These are phyloP conservation scores for Gymnoscopelus microlampas DNA, from an alignment of 2,797 vertebrate species.

Conservation along the genomic window DNA sequence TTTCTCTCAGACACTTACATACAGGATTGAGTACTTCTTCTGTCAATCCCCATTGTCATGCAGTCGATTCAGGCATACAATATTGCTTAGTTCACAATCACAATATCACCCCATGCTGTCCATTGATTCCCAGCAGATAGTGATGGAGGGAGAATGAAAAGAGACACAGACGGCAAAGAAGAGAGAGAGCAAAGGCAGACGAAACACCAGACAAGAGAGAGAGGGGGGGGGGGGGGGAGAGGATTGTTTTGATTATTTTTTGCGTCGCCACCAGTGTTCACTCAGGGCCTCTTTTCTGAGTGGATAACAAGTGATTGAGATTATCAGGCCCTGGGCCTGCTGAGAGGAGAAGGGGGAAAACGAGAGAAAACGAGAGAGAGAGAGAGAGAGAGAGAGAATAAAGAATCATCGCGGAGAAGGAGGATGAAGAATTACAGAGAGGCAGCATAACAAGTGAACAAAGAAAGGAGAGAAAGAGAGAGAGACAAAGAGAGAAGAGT, in stretches of 20 bases:
- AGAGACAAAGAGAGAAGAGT: slow-evolving; percentile 22
- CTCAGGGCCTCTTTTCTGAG: slow-evolving; percentile 46
- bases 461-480: slow-evolving; percentile 56
- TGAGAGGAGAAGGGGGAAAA: slow-evolving; percentile 37
- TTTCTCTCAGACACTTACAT: too few relatives aligned
- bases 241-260: slow-evolving; percentile 73
- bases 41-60: too few relatives aligned
- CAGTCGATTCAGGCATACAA: slow-evolving; percentile 57
- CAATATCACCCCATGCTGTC: slow-evolving; percentile 65
- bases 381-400: slow-evolving; percentile 11
- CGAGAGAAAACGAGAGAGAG: slow-evolving; percentile 35
- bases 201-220: slow-evolving; percentile 67
- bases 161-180: neutral
- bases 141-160: slow-evolving; percentile 30
- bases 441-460: slow-evolving; percentile 17
- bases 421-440: slow-evolving; percentile 1
- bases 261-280: slow-evolving; percentile 59
- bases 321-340: slow-evolving; percentile 58
- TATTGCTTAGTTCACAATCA: slow-evolving; percentile 47
- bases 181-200: slow-evolving; percentile 38
- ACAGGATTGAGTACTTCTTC: too few relatives aligned
- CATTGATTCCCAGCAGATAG: slow-evolving; percentile 22
- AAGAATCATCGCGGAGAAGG: neutral
- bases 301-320: slow-evolving; percentile 69
- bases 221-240: too few relatives aligned